Base-by-base conservation (phyloP, 2,888 invertebrate species). In the Tetragonula carbonaria region DNA sequence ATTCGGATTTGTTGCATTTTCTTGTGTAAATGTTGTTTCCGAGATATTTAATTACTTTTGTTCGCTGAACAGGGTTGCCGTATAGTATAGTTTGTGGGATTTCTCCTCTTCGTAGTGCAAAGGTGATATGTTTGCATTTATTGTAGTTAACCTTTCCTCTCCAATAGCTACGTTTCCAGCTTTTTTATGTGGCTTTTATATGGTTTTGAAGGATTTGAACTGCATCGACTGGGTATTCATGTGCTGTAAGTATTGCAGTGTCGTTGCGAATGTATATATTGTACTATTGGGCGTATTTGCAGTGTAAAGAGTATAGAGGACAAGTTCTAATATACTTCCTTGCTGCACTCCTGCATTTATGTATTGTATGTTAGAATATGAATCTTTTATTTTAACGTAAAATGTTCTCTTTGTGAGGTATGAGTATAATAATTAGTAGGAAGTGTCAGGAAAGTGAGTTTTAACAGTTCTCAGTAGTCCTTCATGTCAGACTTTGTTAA, bases 401-500 rank as follows among this genome's bases (percentile, higher is more conserved):
- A 53, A 74, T 33, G 51, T 65, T 74, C 18, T 74, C 13, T 65
- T 65, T 3, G 8, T n/a, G n/a, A n/a, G n/a, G n/a, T n/a, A n/a
- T 13, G 2, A 55, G 55, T 74, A 59, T 50, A 87, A 33, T 2
- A 90, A 65, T 5, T 83, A 13, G 71, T 71, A 76, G n/a, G 73
- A 50, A 72, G 51, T 16, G 4, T 11, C 28, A 13, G 84, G 76
- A 4, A 71, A 71, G 4, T 38, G 21, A 4, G 74, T 74, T 68
- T 82, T 82, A 18, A 87, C 33, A 77, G 84, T 87, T 38, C 85
- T 51, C 0, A 88, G 57, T 38, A 88, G 65, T 4, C 85, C 87
- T 77, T 82, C 63, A 67, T 88, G 89, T 84, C 86, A 89, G 8
- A 90, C 88, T 59, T 86, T 86, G 72, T 88, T 86, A 63, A 88